A percentile compares a stretch with the other conserved stretches of the same genome.
phyloP scores from a whole-genome alignment of 2,113 vertebrate genomes.

The Nibea coibor region DNA sequence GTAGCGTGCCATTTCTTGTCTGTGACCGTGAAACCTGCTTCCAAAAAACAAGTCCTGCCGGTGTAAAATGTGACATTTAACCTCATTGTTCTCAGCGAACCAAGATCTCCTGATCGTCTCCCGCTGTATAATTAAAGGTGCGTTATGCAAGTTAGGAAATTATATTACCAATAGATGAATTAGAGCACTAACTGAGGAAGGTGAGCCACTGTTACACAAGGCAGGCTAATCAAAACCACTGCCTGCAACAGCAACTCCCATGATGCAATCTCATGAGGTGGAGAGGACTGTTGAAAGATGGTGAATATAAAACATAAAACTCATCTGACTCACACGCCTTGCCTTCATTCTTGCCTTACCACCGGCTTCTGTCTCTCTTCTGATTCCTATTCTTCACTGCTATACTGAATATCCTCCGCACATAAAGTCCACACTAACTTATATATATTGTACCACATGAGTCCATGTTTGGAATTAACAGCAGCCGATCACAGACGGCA shows the following conservation, averaged over 20 bases:
- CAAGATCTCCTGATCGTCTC: neutral
- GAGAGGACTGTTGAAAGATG: neutral
- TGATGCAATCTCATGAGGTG: conserved; percentile 22
- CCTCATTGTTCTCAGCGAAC: neutral
- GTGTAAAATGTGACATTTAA: neutral
- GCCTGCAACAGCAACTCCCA: neutral
- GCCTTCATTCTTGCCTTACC: neutral
- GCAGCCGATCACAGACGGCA: neutral
- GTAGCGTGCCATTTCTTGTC: too few species aligned
- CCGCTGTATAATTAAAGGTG: neutral
- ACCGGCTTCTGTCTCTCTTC: neutral
- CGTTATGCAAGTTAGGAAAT: conserved; percentile 2
- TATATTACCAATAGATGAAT: conserved; percentile 22
- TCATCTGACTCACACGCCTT: neutral
- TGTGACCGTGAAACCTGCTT: neutral
- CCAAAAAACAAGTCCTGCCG: neutral
- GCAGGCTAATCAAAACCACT: conserved; percentile 26
- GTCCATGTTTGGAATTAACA: neutral
- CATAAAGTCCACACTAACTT: too few species aligned
- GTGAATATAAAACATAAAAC: conserved; percentile 3
- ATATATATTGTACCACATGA: too few species aligned
- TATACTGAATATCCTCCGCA: too few species aligned
- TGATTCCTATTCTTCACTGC: neutral
- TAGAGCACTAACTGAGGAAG: neutral
- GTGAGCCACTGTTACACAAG: conserved; percentile 29